Evolutionary conservation across 2,797 vertebrate species (phyloP), one percentile per base, ranked within the genome.

Genomic region (Tachyglossus aculeatus): DNA sequence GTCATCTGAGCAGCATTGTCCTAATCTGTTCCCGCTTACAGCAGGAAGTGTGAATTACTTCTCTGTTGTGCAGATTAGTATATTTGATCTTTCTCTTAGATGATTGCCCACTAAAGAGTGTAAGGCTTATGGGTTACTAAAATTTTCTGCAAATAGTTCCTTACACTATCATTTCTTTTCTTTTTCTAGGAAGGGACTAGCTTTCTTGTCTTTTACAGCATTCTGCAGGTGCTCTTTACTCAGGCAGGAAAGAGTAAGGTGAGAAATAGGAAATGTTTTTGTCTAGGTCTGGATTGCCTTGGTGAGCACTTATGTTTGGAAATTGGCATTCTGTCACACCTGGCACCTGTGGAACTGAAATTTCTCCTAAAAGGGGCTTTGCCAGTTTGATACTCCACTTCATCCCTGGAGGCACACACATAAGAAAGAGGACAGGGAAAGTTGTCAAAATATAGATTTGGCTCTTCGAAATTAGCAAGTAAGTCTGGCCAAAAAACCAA

Each of bases 301-400:
- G 22, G 19, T 27, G 31, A 53, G 9, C 3, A 18, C 60, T 71
- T 57, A 38, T 25, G 6, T 50, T 32, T 54, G 32, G 33, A 33
- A 56, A 22, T 16, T 39, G 29, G 18, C 53, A 31, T 55, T 59
- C n/a, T 10, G 21, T 32, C 58, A 58, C 37, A 66, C 45, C 63
- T 74, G 54, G 25, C 50, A 67, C 44, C 66, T 63, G 54, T 44
- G 34, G 27, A 69, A 59, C 3, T 33, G 56, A 8, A 55, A 50
- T 56, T 67, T 62, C 33, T 72, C 7, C 14, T 58, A 54, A 62
- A 50, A 25, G 47, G 36, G 10, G 51, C 19, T 3, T 19, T 75
- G 65, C 75, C 62, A 34, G 40, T 50, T 65, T 36, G 51, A 73
- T 39, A 19, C 14, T 2, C 43, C 3, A 62, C 13, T 59, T 68